phyloP scores from a whole-genome alignment of 2,113 vertebrate species.

The Danionella cerebrum region DNA sequence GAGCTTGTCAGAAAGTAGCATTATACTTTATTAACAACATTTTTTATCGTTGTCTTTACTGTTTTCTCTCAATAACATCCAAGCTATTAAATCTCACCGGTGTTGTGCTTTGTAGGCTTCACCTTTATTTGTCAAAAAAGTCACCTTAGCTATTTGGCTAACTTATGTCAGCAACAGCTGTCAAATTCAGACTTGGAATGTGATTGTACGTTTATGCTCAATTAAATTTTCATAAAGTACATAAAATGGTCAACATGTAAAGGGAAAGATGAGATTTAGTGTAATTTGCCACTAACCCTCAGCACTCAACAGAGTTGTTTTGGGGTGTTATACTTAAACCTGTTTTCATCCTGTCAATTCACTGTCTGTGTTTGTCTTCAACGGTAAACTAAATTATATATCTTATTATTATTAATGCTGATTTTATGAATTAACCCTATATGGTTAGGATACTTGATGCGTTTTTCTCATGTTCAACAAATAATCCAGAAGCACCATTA shows the following conservation, averaged over 20 bases:
- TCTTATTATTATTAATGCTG: too few relatives aligned
- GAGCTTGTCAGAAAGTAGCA: constrained; percentile 2
- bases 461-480: too few relatives aligned
- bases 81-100: background rate
- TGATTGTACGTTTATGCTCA: too few relatives aligned
- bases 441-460: too few relatives aligned
- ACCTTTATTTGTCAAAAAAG: background rate
- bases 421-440: too few relatives aligned
- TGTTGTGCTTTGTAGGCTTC: background rate
- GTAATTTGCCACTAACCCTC: background rate
- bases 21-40: background rate
- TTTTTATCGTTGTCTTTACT: background rate
- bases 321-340: background rate
- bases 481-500: too few relatives aligned
- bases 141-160: constrained; percentile 14
- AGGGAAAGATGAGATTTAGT: too few relatives aligned
- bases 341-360: background rate
- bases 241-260: too few relatives aligned
- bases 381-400: background rate
- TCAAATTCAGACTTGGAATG: background rate
- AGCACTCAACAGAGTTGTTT: background rate
- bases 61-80: background rate
- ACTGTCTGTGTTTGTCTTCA: background rate
- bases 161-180: constrained; percentile 10
- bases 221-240: too few relatives aligned